Evolutionary conservation across 2,113 vertebrate species (phyloP), one percentile per base, ranked within the genome.

Genomic region (Ceyx melanurus): DNA sequence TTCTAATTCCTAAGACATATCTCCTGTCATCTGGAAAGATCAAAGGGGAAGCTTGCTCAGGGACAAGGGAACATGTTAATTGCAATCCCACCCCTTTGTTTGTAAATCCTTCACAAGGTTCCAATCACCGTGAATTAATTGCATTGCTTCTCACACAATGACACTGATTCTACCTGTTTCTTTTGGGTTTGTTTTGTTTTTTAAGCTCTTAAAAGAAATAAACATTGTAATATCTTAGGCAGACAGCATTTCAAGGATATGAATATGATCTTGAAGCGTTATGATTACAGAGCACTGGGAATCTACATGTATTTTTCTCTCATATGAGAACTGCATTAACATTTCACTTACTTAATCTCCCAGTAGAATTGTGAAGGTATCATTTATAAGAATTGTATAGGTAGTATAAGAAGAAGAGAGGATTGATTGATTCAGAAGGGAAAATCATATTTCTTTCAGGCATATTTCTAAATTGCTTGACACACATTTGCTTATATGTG

Each of bases 1-100:
- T 95, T 96, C 93, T 97, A 94, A 97, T 96, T 97, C 96, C 89
- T 97, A 94, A 97, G 91, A 74, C 80, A 97, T 93, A 95, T 97
- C 96, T 97, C 89, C 94, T 91, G 95, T 96, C 96, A 95, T 93
- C 50, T 90, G 67, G 70, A 94, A 94, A 97, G 97, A 97, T 97
- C 95, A 97, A 96, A 97, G 91, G 67, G 93, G 83, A 95, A 11
- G 45, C 50, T 95, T 91, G 57, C 60, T 70, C 79, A 93, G 95
- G 92, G 91, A 95, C 71, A 94, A 75, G 80, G 18, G 67, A 94
- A 62, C 68, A 62, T 88, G 81, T 81, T 93, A 95, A 93, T 81
- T 40, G 35, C 82, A 94, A 92, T n/a, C 20, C 33, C 42, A 94
- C 42, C 46, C 37, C n/a, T 95, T 94, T 95, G 84, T 92, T 96